A percentile compares a stretch with the other conserved stretches of the same genome.
These are phyloP conservation scores for Eilema depressum DNA, from an alignment of 2,888 invertebrate genomes.

Conservation along the genomic window DNA sequence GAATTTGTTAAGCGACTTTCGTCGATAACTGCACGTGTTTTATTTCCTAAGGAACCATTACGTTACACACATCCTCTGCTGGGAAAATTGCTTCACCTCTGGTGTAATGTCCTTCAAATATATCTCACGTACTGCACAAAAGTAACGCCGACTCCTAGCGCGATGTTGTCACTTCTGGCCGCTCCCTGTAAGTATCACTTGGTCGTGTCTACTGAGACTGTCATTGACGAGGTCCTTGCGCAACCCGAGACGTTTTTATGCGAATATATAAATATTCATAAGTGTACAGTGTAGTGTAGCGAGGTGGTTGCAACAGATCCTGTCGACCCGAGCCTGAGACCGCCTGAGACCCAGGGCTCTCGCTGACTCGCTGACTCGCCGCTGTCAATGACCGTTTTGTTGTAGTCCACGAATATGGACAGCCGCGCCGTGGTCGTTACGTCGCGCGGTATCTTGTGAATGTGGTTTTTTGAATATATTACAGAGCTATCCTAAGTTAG, in stretches of 20 bases:
- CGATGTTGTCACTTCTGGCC: conserved; percentile 11
- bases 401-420: conserved; percentile 11
- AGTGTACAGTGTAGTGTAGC: background rate
- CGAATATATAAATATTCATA: conserved; percentile 27
- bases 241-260: conserved; percentile 30
- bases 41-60: background rate
- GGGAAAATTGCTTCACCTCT: background rate
- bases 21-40: background rate
- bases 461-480: conserved; percentile 4
- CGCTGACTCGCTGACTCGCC: background rate
- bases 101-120: background rate
- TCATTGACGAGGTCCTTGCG: conserved; percentile 18
- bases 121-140: conserved; percentile 5
- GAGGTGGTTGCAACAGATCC: conserved; percentile 14
- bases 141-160: conserved; percentile 7
- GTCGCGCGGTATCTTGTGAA: background rate
- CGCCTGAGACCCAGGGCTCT: too few species aligned
- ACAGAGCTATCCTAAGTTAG: background rate
- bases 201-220: background rate
- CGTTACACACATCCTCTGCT: background rate
- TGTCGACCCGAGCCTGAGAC: background rate
- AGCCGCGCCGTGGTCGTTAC: background rate
- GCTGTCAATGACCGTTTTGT: conserved; percentile 16
- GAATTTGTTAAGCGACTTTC: too few species aligned
- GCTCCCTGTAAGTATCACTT: background rate